phyloP scores from a whole-genome alignment of 2,888 invertebrate species.

The Troides oblongomaculatus region DNA sequence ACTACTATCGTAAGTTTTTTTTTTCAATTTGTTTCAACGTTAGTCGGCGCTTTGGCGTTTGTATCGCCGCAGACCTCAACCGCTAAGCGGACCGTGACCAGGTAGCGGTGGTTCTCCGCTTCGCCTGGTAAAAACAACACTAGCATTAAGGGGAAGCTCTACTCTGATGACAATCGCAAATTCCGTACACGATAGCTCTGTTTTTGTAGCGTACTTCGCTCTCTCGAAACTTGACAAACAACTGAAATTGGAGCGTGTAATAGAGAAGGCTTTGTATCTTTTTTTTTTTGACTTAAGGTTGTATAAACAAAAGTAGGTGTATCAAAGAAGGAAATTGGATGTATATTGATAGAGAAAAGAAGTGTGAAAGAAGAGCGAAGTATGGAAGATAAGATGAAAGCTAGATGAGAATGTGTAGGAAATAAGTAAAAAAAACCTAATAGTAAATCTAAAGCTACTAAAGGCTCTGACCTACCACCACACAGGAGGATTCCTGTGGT shows the following conservation, averaged over 20 bases:
- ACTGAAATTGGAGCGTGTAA: neutral
- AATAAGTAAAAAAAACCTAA: too few species aligned
- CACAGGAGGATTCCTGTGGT: too few species aligned
- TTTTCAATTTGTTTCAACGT: too few species aligned
- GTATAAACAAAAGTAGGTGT: too few species aligned
- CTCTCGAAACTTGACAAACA: neutral
- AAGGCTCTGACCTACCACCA: too few species aligned
- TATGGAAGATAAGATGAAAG: too few species aligned
- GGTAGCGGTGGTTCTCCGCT: slow-evolving; percentile 43
- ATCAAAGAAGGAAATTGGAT: too few species aligned
- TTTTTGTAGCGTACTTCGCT: neutral
- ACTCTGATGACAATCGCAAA: neutral
- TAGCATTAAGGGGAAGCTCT: slow-evolving; percentile 22
- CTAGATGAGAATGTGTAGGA: too few species aligned
- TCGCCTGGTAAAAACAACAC: slow-evolving; percentile 23
- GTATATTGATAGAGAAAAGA: too few species aligned
- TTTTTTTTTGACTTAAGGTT: neutral
- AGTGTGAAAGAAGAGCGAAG: too few species aligned
- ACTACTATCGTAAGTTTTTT: too few species aligned
- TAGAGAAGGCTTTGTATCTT: neutral
- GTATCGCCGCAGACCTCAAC: slow-evolving; percentile 45
- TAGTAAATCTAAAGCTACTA: too few species aligned
- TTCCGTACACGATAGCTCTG: neutral
- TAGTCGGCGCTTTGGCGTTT: neutral
- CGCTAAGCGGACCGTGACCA: slow-evolving; percentile 46